Base-by-base conservation (phyloP, 2,797 vertebrate species). In the Bovichtus variegatus region DNA sequence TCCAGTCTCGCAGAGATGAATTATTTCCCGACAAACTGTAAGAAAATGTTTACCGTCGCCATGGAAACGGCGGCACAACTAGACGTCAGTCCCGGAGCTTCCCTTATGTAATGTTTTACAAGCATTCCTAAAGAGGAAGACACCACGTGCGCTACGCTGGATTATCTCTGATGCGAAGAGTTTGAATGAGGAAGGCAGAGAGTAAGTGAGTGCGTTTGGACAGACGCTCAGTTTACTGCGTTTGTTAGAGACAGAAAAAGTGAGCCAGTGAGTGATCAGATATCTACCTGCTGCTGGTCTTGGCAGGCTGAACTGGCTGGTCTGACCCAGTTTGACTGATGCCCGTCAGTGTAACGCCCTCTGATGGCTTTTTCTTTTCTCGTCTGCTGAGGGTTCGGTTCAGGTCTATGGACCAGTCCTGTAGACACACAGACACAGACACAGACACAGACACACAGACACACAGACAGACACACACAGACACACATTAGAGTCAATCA, bases 381-480 rank as follows among this genome's bases (percentile, higher is more conserved):
- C 97, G 94, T 53, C 96, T 95, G 71, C 96, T 99, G 46, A 99
- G 96, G 2, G 97, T 97, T 29, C 98, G 95, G 57, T 99, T 99
- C 85, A 99, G 91, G 72, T 99, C 98, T 84, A 96, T 86, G 41
- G 97, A 98, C 97, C 96, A 99, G 65, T 99, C 98, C 98, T 99
- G 72, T 38, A 34, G 23, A 87, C 40, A 86, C 43, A n/a, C n/a
- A n/a, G n/a, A n/a, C n/a, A n/a, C 31, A 31, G 29, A 79, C 60
- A 88, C 58, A 86, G 50, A 78, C 61, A 87, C 60, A 25, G n/a
- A 85, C 41, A 86, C 50, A 79, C 55, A 34, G 23, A 87, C 40
- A 86, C 43, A n/a, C n/a, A n/a, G n/a, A n/a, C n/a, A n/a, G 43
- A 78, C 49, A 89, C 62, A 84, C 36, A 80, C 62, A 88, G 11